phyloP scores from a whole-genome alignment of 2,888 invertebrate genomes.

The Drosophila nr. perissopoda region DNA sequence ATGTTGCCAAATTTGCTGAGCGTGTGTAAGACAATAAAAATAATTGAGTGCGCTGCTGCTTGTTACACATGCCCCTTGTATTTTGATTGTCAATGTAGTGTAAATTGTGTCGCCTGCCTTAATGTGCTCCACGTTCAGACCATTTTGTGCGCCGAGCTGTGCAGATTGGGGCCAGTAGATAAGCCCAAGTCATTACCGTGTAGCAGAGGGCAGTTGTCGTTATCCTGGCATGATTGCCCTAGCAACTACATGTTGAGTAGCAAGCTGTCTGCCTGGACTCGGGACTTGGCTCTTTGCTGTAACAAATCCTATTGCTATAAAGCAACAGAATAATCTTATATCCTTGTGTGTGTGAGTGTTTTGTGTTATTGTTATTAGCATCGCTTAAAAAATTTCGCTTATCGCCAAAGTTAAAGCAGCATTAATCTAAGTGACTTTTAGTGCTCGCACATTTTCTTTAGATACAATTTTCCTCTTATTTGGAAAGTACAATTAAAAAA shows the following conservation, averaged over 20 bases:
- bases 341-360: conserved; percentile 15
- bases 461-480: background rate
- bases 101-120: conserved; percentile 68
- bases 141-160: conserved; percentile 59
- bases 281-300: conserved; percentile 36
- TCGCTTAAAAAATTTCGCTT: conserved; percentile 28
- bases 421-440: conserved; percentile 2
- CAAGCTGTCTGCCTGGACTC: conserved; percentile 26
- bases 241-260: conserved; percentile 22
- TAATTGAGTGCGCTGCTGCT: conserved; percentile 75
- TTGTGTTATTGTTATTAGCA: conserved; percentile 43
- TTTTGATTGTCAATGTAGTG: conserved; percentile 74
- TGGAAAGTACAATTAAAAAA: background rate
- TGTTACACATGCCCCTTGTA: conserved; percentile 48
- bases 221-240: conserved; percentile 30
- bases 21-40: conserved; percentile 80
- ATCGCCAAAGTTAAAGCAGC: conserved; percentile 10
- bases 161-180: conserved; percentile 67
- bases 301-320: conserved; percentile 34
- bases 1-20: conserved; percentile 75
- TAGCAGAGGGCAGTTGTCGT: conserved; percentile 42
- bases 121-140: conserved; percentile 12
- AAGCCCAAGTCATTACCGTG: conserved; percentile 77
- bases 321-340: conserved; percentile 47
- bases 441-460: background rate